phyloP scores from a whole-genome alignment of 1,140 invertebrate species.

The Octopus sinensis region DNA sequence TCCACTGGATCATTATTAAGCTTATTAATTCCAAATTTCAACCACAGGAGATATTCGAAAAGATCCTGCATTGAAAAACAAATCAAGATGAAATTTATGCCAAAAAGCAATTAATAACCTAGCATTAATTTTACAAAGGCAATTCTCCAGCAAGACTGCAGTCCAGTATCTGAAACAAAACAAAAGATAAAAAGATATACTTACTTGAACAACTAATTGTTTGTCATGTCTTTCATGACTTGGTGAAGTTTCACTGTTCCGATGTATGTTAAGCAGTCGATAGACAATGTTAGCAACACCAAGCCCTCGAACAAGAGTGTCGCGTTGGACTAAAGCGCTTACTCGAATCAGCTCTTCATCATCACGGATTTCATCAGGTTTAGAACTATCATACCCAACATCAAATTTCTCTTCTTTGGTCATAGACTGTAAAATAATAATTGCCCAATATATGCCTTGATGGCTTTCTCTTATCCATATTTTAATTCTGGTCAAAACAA shows the following conservation, averaged over 20 bases:
- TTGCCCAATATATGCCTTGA: too few relatives aligned
- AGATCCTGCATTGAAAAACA: too few relatives aligned
- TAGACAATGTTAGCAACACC: constrained; percentile 57
- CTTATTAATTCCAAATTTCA: too few relatives aligned
- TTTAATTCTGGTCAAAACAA: too few relatives aligned
- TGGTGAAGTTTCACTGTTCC: background rate
- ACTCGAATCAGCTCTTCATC: constrained; percentile 57
- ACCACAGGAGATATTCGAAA: too few relatives aligned
- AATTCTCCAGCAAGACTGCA: too few relatives aligned
- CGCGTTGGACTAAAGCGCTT: constrained; percentile 53
- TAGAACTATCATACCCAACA: constrained; percentile 45
- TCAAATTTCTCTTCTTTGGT: constrained; percentile 10
- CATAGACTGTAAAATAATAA: constrained; percentile 14
- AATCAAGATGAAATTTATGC: too few relatives aligned
- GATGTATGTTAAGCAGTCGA: constrained; percentile 42
- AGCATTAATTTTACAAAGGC: too few relatives aligned
- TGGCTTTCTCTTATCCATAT: too few relatives aligned
- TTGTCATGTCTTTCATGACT: background rate
- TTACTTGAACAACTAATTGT: background rate
- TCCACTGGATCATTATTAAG: too few relatives aligned
- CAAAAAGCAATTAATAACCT: too few relatives aligned
- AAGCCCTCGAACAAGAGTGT: constrained; percentile 55
- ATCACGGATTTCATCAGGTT: constrained; percentile 55
- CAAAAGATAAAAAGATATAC: constrained; percentile 9
- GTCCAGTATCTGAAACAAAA: too few relatives aligned